Base-by-base conservation (phyloP, 53 echinoderm and acorn worm genomes). In the Paracentrotus lividus region DNA sequence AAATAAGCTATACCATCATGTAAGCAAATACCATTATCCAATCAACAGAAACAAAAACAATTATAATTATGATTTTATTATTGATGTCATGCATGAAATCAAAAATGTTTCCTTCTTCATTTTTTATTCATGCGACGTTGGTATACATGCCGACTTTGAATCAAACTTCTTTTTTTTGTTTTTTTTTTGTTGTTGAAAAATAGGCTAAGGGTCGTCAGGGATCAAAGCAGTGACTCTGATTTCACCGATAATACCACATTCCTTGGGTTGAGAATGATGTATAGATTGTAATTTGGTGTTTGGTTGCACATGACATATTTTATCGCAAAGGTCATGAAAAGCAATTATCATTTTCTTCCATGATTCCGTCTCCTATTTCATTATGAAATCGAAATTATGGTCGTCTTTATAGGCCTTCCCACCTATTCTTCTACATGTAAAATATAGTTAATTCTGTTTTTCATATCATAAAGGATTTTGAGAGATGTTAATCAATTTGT, bases 211-310 rank as follows among this genome's bases (percentile, higher is more conserved):
- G 81, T 24, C 47, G 45, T 26, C 9, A 9, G 26, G 23, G 81
- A 47, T 81, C 81, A 47, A 49, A 44, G 26, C 45, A 13, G 26
- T 45, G 81, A 81, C 27, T 81, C 81, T 81, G 9, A 81, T 81
- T 81, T 81, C 81, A 81, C 45, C 47, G 47, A 81, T 81, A 81
- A 81, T 47, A n/a, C 81, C 81, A 81, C 81, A 81, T 72, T 72
- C 72, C 72, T 9, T 15, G 72, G 38, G 40, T 40, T 72, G 64
- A 72, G 72, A 40, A 38, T 72, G 72, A 72, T 72, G 42, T 72
- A 72, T 81, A 81, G 81, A 45, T 81, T 27, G 81, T 47, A 81
- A 81, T 81, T 81, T 18, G 49, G 81, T 47, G 12, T 81, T 47
- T 44, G 81, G 26, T 81, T 44, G 20, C 81, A 81, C 26, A 5